Conservation (phyloP, 2,888 invertebrate genomes). For the Ochropacha duplaris region DNA sequence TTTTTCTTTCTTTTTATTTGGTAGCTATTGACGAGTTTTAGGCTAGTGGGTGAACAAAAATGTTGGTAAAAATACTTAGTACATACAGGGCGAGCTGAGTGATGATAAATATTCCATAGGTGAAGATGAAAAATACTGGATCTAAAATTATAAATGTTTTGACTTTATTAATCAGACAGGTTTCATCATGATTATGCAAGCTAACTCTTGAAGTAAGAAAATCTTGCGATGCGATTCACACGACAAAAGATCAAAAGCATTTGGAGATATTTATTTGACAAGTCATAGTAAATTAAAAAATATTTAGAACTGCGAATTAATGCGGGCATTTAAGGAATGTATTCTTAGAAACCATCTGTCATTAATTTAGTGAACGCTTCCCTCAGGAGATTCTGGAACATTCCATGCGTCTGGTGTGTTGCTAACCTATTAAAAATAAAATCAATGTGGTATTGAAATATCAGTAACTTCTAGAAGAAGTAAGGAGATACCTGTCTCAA, state of each 20-base stretch:
- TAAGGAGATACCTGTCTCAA: not conserved
- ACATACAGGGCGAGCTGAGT: too few species aligned
- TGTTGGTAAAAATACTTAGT: too few species aligned
- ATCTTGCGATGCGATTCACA: too few species aligned
- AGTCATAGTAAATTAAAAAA: not conserved
- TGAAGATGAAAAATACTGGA: too few species aligned
- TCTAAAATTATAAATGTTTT: too few species aligned
- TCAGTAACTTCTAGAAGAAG: not conserved
- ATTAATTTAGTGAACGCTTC: not conserved
- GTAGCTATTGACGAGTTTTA: too few species aligned
- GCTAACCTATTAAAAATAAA: constrained; percentile 2
- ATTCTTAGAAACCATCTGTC: not conserved
- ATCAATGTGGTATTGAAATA: not conserved
- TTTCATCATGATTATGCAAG: not conserved
- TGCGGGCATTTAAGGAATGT: not conserved
- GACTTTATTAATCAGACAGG: not conserved
- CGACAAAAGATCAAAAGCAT: not conserved
- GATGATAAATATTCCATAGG: too few species aligned
- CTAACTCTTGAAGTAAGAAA: too few species aligned
- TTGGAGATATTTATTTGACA: not conserved
- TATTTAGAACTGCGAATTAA: not conserved
- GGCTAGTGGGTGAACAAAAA: too few species aligned
- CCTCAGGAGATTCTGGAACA: not conserved
- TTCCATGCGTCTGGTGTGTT: constrained; percentile 2
- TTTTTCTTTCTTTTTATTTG: too few species aligned